These are phyloP conservation scores for Oxytorus armatus DNA, from an alignment of 2,888 invertebrate genomes.

Conservation along the genomic window DNA sequence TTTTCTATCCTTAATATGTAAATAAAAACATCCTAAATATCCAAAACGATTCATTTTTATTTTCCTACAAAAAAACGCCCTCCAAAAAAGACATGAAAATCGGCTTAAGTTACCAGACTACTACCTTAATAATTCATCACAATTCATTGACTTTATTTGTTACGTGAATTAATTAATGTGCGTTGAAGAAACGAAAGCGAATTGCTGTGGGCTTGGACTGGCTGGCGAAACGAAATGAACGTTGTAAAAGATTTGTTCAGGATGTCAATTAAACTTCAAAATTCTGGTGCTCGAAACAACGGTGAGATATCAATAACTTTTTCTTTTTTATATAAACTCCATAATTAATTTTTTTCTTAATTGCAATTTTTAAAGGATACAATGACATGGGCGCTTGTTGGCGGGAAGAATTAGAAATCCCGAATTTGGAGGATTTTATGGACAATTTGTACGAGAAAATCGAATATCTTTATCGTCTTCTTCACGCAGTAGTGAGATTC, in stretches of 20 bases:
- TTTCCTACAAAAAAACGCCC: too few relatives aligned
- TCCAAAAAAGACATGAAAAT: too few relatives aligned
- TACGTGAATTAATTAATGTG: neutral
- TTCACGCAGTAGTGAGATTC: conserved; percentile 90
- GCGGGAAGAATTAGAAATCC: conserved; percentile 88
- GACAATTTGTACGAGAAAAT: conserved; percentile 86
- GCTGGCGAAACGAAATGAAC: conserved; percentile 89
- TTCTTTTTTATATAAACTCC: neutral
- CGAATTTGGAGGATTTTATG: conserved; percentile 86
- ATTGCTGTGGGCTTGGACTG: conserved; percentile 88
- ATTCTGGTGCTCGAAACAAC: conserved; percentile 87
- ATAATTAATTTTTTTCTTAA: conserved; percentile 34
- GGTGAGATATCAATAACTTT: conserved; percentile 84
- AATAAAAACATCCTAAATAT: too few relatives aligned
- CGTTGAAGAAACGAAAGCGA: conserved; percentile 83
- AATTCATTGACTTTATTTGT: neutral
- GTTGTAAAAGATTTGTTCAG: conserved; percentile 86
- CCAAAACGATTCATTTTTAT: too few relatives aligned
- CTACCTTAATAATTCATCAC: too few relatives aligned
- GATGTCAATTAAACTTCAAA: conserved; percentile 86
- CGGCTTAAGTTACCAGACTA: too few relatives aligned
- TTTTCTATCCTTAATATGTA: too few relatives aligned
- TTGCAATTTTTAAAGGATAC: conserved; percentile 85
- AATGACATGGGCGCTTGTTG: conserved; percentile 88
- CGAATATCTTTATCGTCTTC: conserved; percentile 88